Conservation (phyloP, 2,113 vertebrate genomes). For the Eleginops maclovinus region DNA sequence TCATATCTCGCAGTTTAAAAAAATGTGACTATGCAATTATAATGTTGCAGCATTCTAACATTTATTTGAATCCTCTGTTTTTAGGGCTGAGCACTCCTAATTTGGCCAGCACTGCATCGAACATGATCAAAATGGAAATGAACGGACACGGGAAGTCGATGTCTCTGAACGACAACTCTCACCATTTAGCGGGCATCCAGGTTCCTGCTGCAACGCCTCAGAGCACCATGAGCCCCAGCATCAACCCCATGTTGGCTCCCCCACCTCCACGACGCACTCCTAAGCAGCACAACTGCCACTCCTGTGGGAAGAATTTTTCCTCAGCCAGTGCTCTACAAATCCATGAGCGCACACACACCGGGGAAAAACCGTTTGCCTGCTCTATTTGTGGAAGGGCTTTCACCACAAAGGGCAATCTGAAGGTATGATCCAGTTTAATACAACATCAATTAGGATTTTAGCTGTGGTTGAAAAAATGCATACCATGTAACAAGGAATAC, state of each 20-base stretch:
- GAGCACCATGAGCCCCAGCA: slow-evolving; percentile 91
- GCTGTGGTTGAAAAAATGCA: background rate
- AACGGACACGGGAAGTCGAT: slow-evolving; percentile 94
- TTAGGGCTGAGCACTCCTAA: slow-evolving; percentile 91
- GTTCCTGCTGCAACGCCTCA: slow-evolving; percentile 89
- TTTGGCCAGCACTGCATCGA: slow-evolving; percentile 90
- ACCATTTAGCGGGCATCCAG: slow-evolving; percentile 90
- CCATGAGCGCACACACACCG: slow-evolving; percentile 98
- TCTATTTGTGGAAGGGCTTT: slow-evolving; percentile 98
- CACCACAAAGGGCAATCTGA: slow-evolving; percentile 99
- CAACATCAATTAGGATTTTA: background rate
- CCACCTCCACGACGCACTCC: slow-evolving; percentile 95
- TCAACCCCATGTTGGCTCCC: slow-evolving; percentile 95
- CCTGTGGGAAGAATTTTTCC: slow-evolving; percentile 98
- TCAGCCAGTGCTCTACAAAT: slow-evolving; percentile 99
- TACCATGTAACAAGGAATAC: background rate
- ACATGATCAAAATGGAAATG: slow-evolving; percentile 98
- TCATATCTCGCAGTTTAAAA: background rate
- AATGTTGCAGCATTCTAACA: slow-evolving; percentile 48
- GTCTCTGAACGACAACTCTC: slow-evolving; percentile 90
- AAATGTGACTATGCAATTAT: background rate
- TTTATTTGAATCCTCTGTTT: slow-evolving; percentile 83
- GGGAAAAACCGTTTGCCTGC: slow-evolving; percentile 99
- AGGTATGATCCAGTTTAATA: slow-evolving; percentile 83
- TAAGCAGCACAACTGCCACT: slow-evolving; percentile 99